These are phyloP conservation scores for Tragelaphus scriptus DNA, from an alignment of 2,113 vertebrate genomes.

Conservation along the genomic window DNA sequence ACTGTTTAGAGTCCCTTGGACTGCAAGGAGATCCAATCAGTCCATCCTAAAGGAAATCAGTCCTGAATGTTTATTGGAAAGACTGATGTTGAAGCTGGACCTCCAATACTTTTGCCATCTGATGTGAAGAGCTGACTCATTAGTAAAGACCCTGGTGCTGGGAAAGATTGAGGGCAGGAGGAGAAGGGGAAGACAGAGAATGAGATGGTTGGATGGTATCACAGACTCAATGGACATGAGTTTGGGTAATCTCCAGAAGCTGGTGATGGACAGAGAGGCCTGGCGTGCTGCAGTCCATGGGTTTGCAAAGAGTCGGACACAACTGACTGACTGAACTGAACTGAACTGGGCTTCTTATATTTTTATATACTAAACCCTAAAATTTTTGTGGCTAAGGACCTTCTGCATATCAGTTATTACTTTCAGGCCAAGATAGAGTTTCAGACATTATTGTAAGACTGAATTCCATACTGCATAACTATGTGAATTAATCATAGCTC, in stretches of 20 bases:
- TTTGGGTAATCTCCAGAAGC: neutral
- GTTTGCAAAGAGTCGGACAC: rapidly evolving
- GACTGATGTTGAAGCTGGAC: neutral
- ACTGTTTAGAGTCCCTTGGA: neutral
- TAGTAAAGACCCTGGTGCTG: neutral
- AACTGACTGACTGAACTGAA: neutral
- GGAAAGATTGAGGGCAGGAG: neutral
- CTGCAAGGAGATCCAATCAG: neutral
- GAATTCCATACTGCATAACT: neutral
- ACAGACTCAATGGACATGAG: neutral
- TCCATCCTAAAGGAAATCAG: neutral
- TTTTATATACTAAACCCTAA: neutral
- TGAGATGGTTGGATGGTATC: neutral
- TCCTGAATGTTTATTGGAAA: neutral
- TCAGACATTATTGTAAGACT: neutral
- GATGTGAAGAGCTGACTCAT: neutral
- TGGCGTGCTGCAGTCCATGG: neutral
- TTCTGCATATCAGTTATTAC: neutral
- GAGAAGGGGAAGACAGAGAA: neutral
- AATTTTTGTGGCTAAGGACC: neutral
- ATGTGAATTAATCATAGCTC: neutral
- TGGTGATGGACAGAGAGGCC: neutral
- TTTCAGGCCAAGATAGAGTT: neutral
- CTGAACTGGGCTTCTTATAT: neutral
- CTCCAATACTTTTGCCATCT: neutral